Evolutionary conservation across 2,888 invertebrate species (phyloP), one percentile per base, ranked within the genome.

Genomic region (Lamellibrachia satsuma): DNA sequence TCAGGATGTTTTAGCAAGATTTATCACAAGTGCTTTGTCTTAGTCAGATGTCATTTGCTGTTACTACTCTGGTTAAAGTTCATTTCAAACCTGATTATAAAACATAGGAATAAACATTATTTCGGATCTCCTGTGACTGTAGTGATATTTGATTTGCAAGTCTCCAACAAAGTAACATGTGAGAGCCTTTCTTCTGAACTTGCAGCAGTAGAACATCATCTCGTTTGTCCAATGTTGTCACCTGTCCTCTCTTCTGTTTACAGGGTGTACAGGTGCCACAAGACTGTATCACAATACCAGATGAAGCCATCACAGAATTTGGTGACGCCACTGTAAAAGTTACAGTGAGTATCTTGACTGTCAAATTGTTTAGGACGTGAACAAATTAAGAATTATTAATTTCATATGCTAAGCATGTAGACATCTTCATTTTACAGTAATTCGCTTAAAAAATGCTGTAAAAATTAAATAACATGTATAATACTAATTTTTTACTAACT

Each of bases 221-320:
- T 55, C 1, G 1, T 75, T 75, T 75, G 75, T 6, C 75, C 6
- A 11, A 91, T 52, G 92, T 52, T 39, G 55, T 55, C 52, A 91
- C 22, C 8, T 92, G 57, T 3, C 7, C 27, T 90, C 51, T 60
- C 2, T 57, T 9, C 57, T 55, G 11, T 92, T 91, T 90, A 6
- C 52, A 94, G 94, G 95, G 95, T 60, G 94, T 95, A 8, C 94
- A 95, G 92, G 27, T 95, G 52, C 92, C 92, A 27, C 95, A 95
- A 52, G 93, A 95, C 7, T 94, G 94, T 92, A 94, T 96, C 6
- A 93, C 93, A 8, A 92, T 95, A 55, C 95, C 95, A 52, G 94
- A 93, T 11, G 94, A 95, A 91, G 93, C 94, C 8, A 93, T 96
- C 52, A 94, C 94, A 8, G 93, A 94, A 90, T 94, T 94, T 8